These are phyloP conservation scores for Eptesicus fuscus DNA, from an alignment of 2,113 vertebrate genomes.

Conservation along the genomic window DNA sequence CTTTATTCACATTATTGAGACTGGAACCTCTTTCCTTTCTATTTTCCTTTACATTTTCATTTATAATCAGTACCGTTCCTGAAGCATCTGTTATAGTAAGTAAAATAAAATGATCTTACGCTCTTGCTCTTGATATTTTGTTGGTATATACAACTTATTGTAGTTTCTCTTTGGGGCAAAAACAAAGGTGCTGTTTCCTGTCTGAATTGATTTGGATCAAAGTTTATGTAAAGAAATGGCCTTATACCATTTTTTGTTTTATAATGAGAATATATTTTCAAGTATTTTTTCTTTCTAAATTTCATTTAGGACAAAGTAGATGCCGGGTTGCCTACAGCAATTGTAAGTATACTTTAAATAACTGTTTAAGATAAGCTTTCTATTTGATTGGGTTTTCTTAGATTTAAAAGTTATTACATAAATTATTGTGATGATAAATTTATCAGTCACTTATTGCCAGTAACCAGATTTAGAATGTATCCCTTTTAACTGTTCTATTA, in stretches of 20 bases:
- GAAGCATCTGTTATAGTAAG: background rate
- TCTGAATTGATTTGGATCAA: constrained; percentile 24
- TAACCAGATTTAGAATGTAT: constrained; percentile 45
- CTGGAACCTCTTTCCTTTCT: background rate
- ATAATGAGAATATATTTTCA: constrained; percentile 19
- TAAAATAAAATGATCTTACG: background rate
- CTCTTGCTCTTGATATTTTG: background rate
- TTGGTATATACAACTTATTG: background rate
- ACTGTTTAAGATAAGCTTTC: constrained; percentile 47
- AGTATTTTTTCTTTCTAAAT: constrained; percentile 38
- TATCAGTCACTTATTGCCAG: background rate
- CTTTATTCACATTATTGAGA: constrained; percentile 19
- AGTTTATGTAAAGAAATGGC: background rate
- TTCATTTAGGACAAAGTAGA: constrained; percentile 94
- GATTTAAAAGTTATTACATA: constrained; percentile 16
- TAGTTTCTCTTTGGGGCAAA: background rate
- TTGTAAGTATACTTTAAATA: constrained; percentile 87
- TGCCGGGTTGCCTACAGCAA: constrained; percentile 96
- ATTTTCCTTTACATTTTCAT: constrained; percentile 1
- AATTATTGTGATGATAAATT: constrained; percentile 22
- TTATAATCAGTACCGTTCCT: constrained; percentile 8
- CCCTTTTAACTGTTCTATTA: background rate
- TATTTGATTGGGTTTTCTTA: constrained; percentile 22
- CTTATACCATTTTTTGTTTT: constrained; percentile 13
- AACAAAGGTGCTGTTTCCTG: background rate